These are phyloP conservation scores for Lophochroa leadbeateri DNA, from an alignment of 2,113 vertebrate species.

Conservation along the genomic window DNA sequence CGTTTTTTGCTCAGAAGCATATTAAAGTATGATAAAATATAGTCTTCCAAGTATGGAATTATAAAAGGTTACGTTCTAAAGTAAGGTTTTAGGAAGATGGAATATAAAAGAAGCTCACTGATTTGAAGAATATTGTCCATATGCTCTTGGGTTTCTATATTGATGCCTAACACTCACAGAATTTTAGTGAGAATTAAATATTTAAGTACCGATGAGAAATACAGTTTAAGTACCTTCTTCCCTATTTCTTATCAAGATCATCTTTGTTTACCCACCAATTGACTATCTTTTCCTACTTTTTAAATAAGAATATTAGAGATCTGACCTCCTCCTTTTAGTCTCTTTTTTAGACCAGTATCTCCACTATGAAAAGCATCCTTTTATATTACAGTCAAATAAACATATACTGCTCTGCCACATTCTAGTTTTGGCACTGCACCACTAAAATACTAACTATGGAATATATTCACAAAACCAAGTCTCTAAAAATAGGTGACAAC, in stretches of 20 bases:
- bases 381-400: neutral
- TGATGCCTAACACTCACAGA: neutral
- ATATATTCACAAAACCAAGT: neutral
- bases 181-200: neutral
- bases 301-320: neutral
- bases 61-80: neutral
- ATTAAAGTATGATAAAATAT: neutral
- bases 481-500: neutral
- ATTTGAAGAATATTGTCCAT: neutral
- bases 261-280: neutral
- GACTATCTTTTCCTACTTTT: neutral
- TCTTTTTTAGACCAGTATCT: neutral
- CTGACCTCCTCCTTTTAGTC: neutral
- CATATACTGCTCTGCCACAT: neutral
- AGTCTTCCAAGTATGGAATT: neutral
- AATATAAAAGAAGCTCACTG: neutral
- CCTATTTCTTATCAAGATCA: neutral
- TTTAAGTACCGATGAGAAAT: neutral
- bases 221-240: neutral
- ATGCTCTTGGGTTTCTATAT: neutral
- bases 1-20: neutral
- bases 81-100: neutral
- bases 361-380: neutral
- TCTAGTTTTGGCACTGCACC: neutral
- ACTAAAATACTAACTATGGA: neutral